These are phyloP conservation scores for Microhierax caerulescens DNA, from an alignment of 2,797 vertebrate genomes.

Conservation along the genomic window DNA sequence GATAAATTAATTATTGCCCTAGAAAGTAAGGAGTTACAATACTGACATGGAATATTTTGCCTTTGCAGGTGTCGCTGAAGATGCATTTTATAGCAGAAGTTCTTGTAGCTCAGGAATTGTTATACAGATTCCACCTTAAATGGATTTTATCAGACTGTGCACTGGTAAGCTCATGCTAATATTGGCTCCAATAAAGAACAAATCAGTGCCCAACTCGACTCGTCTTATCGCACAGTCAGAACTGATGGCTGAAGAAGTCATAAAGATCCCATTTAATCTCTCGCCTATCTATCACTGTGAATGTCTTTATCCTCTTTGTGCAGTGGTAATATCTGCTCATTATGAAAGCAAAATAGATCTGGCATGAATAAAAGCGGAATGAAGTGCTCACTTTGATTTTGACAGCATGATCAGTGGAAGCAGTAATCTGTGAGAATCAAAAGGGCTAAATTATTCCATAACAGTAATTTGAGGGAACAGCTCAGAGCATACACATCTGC, in stretches of 20 bases:
- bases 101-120: constrained; percentile 8
- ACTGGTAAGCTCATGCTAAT: constrained; percentile 82
- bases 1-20: background rate
- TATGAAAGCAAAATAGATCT: constrained; percentile 94
- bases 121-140: constrained; percentile 86
- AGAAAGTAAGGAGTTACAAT: background rate
- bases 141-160: constrained; percentile 78
- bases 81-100: background rate
- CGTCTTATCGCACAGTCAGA: constrained; percentile 88
- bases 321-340: constrained; percentile 92
- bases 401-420: constrained; percentile 89
- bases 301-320: constrained; percentile 87
- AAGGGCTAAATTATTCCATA: constrained; percentile 89
- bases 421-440: constrained; percentile 87
- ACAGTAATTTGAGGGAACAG: constrained; percentile 90
- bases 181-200: constrained; percentile 89
- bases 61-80: background rate
- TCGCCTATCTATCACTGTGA: constrained; percentile 87
- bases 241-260: constrained; percentile 90
- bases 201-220: constrained; percentile 84
- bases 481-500: constrained; percentile 85
- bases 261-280: constrained; percentile 95
- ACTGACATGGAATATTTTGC: background rate
- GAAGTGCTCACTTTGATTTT: constrained; percentile 88
- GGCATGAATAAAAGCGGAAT: constrained; percentile 91